phyloP scores from a whole-genome alignment of 2,888 invertebrate genomes.

The Zeuzera pyrina region DNA sequence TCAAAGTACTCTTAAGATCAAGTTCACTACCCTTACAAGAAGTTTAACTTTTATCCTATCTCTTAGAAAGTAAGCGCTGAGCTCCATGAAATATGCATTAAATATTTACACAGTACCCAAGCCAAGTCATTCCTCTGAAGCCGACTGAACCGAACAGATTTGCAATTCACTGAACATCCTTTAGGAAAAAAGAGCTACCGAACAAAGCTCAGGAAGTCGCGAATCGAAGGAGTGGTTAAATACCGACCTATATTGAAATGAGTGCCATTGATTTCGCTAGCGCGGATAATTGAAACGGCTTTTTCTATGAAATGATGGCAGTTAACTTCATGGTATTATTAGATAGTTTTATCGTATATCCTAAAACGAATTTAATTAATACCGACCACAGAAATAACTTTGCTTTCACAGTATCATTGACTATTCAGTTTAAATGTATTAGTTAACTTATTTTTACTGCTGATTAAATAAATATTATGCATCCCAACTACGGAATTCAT shows the following conservation, averaged over 20 bases:
- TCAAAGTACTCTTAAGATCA: conserved; percentile 17
- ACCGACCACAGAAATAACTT: no score
- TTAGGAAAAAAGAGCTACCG: conserved; percentile 50
- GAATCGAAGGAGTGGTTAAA: conserved; percentile 36
- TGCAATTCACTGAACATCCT: conserved; percentile 67
- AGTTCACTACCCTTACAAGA: conserved; percentile 29
- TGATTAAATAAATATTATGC: no score
- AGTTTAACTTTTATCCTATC: conserved; percentile 52
- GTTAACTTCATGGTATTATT: no score
- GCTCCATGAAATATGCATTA: conserved; percentile 68
- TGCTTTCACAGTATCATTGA: no score
- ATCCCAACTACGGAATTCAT: no score
- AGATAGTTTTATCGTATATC: no score
- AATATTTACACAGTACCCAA: conserved; percentile 64
- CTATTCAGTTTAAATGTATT: no score
- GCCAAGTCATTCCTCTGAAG: conserved; percentile 54
- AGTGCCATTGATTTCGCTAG: background rate
- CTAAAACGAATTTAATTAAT: no score
- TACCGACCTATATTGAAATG: conserved; percentile 7
- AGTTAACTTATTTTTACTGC: no score
- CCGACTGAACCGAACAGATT: conserved; percentile 61
- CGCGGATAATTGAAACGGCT: background rate
- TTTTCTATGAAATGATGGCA: no score
- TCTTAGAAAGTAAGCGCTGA: conserved; percentile 58
- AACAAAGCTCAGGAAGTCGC: conserved; percentile 46